Evolutionary conservation across 2,797 vertebrate species (phyloP).

Genomic region (Malurus leucopterus): DNA sequence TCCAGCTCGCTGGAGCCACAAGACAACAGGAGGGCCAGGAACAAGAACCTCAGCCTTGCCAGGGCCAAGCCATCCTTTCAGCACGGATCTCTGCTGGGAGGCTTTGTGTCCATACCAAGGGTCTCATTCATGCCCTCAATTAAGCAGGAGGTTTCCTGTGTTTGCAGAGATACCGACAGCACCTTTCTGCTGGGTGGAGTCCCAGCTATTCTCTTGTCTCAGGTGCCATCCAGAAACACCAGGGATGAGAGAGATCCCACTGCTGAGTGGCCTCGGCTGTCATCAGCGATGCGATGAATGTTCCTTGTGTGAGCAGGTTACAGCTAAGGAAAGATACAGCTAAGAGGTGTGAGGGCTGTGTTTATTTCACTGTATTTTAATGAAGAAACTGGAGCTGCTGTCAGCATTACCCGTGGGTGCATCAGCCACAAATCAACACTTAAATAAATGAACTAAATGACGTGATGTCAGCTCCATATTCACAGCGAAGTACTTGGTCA

Average conservation of each 20-base stretch:
- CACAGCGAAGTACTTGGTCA: conserved; percentile 31
- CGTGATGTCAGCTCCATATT: conserved; percentile 15
- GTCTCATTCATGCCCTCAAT: not conserved
- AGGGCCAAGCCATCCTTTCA: not conserved
- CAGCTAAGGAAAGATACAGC: not conserved
- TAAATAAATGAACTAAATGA: conserved; percentile 58
- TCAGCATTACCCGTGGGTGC: conserved; percentile 52
- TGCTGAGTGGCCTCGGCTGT: conserved; percentile 34
- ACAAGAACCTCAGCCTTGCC: not conserved
- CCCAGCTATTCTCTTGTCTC: conserved; percentile 7
- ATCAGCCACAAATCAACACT: conserved; percentile 56
- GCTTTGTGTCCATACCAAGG: not conserved
- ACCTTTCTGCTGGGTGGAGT: conserved; percentile 1
- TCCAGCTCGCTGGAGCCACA: not conserved
- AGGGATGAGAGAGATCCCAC: not conserved
- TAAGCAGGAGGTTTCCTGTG: not conserved
- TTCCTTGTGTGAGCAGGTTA: conserved; percentile 39
- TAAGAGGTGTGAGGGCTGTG: conserved; percentile 51
- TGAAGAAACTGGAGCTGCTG: conserved; percentile 57
- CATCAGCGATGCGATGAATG: conserved; percentile 26
- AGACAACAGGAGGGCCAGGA: not conserved
- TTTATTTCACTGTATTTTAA: conserved; percentile 59
- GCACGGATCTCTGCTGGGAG: rapidly evolving
- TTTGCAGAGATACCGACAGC: not conserved
- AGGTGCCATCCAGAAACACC: conserved; percentile 3